Evolutionary conservation across 2,113 vertebrate genomes (phyloP), one percentile per base, ranked within the genome.

Genomic region (Todiramphus chloris): DNA sequence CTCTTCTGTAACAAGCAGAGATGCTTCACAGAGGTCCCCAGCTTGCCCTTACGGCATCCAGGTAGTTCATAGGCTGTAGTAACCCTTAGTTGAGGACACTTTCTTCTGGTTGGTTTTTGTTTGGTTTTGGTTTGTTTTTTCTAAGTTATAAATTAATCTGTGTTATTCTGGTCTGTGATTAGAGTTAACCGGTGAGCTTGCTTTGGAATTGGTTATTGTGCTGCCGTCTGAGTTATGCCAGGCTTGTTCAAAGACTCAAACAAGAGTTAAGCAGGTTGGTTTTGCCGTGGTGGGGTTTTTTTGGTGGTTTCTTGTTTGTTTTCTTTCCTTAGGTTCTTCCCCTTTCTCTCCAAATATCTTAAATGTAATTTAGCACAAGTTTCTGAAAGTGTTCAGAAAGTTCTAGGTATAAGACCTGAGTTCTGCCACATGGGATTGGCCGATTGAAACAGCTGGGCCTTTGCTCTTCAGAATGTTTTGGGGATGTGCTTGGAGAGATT

Each of bases 401-500:
- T 53, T 60, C 18, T 19, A 25, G 51, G 4, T 76, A 5, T 27
- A 82, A 92, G 67, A 43, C 18, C 59, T 3, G 16, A 88, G 46
- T 78, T 83, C 11, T 90, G 51, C 60, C 48, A 20, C 10, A 1
- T 31, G 43, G 44, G 35, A 74, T 73, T 83, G 59, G 35, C 72
- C 21, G 9, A 39, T 81, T 89, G 23, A 75, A 60, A 33, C 33
- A 55, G 4, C 43, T 16, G 43, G 18, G 85, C 85, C 50, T 84
- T 59, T 62, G 64, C 76, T 88, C 43, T 89, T 66, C 48, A 39
- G 3, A 73, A 63, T 25, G 43, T 80, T 92, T 91, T 77, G 39
- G 35, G 93, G 90, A 81, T 95, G 14, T 82, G 94, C 76, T 90
- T 53, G 73, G 24, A 68, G 92, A 95, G 94, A 92, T 96, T 81